Conservation (phyloP, 2,888 invertebrate genomes). For the Noctuana brunneofusca region DNA sequence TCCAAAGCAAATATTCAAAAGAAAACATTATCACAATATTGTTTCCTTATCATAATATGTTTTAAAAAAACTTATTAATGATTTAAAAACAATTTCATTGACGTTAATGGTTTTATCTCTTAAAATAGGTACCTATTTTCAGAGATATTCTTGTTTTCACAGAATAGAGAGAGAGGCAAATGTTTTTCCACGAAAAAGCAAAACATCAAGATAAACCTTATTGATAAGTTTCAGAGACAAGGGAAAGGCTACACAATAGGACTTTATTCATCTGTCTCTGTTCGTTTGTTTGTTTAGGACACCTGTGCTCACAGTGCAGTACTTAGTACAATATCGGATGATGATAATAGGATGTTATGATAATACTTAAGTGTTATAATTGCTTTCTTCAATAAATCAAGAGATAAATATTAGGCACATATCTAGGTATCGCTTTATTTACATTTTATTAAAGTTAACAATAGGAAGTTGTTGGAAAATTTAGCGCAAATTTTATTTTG, state of each 20-base stretch:
- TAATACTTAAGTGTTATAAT: too few relatives aligned
- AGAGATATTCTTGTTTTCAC: constrained; percentile 9
- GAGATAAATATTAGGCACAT: too few relatives aligned
- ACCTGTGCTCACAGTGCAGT: neutral
- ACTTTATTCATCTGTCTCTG: neutral
- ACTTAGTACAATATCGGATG: too few relatives aligned
- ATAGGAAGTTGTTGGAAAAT: neutral
- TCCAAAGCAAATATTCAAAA: neutral
- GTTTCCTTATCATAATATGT: neutral
- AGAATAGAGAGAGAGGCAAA: too few relatives aligned
- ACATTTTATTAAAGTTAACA: neutral
- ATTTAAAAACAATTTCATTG: constrained; percentile 12
- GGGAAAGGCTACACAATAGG: neutral
- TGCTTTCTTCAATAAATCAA: too few relatives aligned
- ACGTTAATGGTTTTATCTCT: constrained; percentile 10
- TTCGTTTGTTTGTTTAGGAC: neutral
- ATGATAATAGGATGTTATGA: too few relatives aligned
- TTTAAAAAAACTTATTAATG: constrained; percentile 1
- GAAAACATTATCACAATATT: neutral
- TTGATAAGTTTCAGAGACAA: constrained; percentile 15
- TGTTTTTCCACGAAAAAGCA: constrained; percentile 19
- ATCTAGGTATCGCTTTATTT: neutral
- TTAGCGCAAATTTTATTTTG: neutral
- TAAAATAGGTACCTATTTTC: neutral
- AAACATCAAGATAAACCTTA: constrained; percentile 13